phyloP scores from a whole-genome alignment of 2,113 vertebrate species.

The Neogale vison region DNA sequence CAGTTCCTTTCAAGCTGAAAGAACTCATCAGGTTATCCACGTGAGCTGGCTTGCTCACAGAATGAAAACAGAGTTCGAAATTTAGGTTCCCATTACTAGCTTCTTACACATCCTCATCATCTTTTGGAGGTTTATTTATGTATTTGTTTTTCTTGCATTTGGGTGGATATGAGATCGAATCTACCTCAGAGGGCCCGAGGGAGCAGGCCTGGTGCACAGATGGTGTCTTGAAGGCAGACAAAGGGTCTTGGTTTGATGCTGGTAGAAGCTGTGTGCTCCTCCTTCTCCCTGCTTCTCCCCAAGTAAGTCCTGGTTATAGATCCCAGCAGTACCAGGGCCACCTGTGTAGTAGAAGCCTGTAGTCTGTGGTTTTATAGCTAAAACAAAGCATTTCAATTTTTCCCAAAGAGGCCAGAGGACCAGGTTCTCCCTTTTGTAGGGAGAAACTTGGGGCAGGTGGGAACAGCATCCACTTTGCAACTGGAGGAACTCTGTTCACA shows the following conservation, averaged over 20 bases:
- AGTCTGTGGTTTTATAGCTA: background rate
- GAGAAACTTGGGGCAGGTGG: background rate
- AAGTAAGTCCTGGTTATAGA: background rate
- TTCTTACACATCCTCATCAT: background rate
- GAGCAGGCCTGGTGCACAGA: conserved; percentile 5
- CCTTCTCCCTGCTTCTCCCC: background rate
- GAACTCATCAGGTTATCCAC: background rate
- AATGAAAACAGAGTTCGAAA: background rate
- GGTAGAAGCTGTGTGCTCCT: background rate
- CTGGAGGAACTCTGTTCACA: background rate
- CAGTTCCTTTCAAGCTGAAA: background rate
- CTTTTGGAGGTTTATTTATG: background rate
- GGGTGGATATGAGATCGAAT: conserved; percentile 7
- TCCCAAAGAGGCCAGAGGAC: background rate
- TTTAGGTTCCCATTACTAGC: background rate
- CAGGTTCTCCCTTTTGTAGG: background rate
- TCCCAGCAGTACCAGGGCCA: background rate
- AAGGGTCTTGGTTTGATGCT: conserved; percentile 7
- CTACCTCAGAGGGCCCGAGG: background rate
- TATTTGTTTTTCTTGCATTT: background rate
- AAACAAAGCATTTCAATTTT: background rate
- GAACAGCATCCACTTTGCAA: background rate
- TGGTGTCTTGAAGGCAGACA: conserved; percentile 39
- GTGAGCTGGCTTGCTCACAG: background rate
- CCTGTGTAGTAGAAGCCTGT: background rate